Conservation (phyloP, 1,140 invertebrate genomes). For the Nautilus pompilius region DNA sequence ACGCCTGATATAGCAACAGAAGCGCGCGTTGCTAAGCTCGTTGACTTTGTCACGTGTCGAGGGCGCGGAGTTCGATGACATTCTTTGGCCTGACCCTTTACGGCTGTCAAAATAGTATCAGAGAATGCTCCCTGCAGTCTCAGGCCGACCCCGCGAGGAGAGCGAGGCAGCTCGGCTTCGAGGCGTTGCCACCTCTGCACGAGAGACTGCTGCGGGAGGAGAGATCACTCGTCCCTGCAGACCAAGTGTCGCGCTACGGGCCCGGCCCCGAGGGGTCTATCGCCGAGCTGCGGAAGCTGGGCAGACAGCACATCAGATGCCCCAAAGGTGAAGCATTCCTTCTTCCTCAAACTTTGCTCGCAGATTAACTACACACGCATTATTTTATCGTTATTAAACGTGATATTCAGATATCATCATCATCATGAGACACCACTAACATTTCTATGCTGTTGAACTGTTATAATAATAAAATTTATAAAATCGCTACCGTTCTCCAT, state of each 20-base stretch:
- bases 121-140: slow-evolving; percentile 34
- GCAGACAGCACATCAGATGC: slow-evolving; percentile 44
- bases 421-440: no score
- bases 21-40: neutral
- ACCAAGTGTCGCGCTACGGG: slow-evolving; percentile 47
- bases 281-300: slow-evolving; percentile 42
- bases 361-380: no score
- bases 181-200: slow-evolving; percentile 37
- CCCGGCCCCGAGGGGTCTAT: slow-evolving; percentile 46
- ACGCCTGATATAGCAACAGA: neutral
- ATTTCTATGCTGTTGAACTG: no score
- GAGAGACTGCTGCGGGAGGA: no score
- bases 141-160: slow-evolving; percentile 31
- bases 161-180: slow-evolving; percentile 38
- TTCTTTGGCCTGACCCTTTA: slow-evolving; percentile 52
- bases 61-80: slow-evolving; percentile 36
- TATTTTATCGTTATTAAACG: no score
- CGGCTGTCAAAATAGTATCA: slow-evolving; percentile 48
- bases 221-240: slow-evolving; percentile 44
- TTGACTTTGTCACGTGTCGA: no score
- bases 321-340: slow-evolving; percentile 48
- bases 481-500: no score
- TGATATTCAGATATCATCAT: no score
- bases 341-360: no score
- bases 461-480: no score